Base-by-base conservation (phyloP, 2,888 invertebrate genomes). In the Plagodis pulveraria region DNA sequence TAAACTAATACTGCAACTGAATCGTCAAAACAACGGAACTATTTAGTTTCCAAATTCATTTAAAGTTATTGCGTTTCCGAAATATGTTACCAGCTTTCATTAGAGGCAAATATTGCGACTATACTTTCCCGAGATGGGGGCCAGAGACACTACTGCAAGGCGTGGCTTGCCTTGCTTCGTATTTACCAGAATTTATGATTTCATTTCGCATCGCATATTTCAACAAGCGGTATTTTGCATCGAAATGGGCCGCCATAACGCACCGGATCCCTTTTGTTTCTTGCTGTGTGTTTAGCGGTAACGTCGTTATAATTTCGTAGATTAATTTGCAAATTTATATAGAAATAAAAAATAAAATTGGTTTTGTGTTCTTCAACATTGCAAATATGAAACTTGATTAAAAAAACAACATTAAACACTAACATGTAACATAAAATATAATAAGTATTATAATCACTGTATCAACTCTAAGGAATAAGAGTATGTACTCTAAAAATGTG, bases 131-230 rank as follows among this genome's bases (percentile, higher is more conserved):
- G 43, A 61, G 67, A 69, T 69, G 66, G 65, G 58, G 65, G 56
- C 65, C 62, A 65, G 66, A 71, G 71, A 71, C 70, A 67, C 67
- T 67, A 70, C 69, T 66, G 69, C 72, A 72, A 72, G 72, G 73
- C 75, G 66, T 56, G 65, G 74, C 73, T 73, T 69, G 72, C 71
- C 72, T 72, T 78, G 78, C 70, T 72, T 74, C 77, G 74, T 84
- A 82, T 86, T 87, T 81, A 83, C 82, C 67, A 71, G 74, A 87
- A 89, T 89, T 89, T 90, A 89, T 88, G 86, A 85, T 87, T 90
- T 90, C 87, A 90, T 90, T 89, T 89, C 81, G 84, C 80, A 80
- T 84, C 84, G 83, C 87, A 85, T 89, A 88, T 87, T 86, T 89
- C 86, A 87, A 76, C 70, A 77, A 78, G 77, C 85, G 80, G 76